These are phyloP conservation scores for Gnathonemus echidnorhynchus DNA, from an alignment of 2,113 vertebrate genomes.

Conservation along the genomic window DNA sequence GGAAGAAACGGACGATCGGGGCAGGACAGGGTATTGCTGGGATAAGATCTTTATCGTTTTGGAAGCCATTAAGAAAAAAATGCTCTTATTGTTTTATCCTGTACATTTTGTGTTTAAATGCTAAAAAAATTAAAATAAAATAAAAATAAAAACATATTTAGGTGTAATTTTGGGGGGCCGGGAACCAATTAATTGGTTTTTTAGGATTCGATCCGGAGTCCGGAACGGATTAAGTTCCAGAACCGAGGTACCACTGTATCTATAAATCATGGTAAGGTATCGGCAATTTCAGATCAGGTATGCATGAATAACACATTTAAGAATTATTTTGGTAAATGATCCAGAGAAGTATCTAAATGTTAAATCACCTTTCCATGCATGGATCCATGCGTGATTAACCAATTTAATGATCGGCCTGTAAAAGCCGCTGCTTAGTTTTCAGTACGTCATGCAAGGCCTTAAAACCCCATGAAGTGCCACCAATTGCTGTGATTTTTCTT, in stretches of 20 bases:
- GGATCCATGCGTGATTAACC: background rate
- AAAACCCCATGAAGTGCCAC: background rate
- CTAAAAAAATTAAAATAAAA: no score
- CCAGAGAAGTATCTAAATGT: background rate
- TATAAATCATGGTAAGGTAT: background rate
- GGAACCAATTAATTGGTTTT: no score
- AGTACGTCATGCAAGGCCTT: background rate
- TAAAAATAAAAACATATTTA: no score
- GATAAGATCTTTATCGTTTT: no score
- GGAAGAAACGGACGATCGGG: no score
- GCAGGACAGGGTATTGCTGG: no score
- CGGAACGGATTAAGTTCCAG: no score
- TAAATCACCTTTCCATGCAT: background rate
- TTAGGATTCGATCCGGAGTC: no score
- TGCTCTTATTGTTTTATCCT: no score
- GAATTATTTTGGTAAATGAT: background rate
- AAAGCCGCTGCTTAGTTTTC: background rate
- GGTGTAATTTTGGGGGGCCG: no score
- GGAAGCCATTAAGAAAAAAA: no score
- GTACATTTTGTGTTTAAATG: no score
- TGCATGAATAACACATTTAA: background rate
- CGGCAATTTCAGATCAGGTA: background rate
- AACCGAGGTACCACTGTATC: background rate
- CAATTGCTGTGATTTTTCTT: background rate
- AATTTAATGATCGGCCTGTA: background rate